Conservation (phyloP, 2,888 invertebrate species). For the Ormyrus labotus region DNA sequence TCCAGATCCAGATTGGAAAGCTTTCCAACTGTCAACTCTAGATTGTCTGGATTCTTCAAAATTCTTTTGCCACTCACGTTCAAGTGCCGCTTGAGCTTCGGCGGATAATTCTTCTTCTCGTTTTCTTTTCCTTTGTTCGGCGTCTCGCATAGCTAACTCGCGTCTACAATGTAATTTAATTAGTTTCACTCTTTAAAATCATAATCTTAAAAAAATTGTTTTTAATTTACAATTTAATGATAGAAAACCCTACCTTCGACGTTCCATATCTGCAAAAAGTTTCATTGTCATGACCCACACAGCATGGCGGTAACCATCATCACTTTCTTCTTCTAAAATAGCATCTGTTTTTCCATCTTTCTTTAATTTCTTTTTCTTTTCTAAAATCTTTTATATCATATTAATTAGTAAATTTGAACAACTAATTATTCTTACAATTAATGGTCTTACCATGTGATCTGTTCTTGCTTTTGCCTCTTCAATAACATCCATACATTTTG, state of each 20-base stretch:
- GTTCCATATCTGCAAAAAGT: slow-evolving; percentile 96
- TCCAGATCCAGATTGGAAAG: slow-evolving; percentile 83
- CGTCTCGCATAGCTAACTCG: slow-evolving; percentile 91
- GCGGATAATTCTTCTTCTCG: slow-evolving; percentile 95
- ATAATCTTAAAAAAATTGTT: background rate
- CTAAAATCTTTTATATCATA: slow-evolving; percentile 83
- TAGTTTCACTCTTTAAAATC: background rate
- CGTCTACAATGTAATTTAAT: slow-evolving; percentile 75
- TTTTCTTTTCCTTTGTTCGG: slow-evolving; percentile 95
- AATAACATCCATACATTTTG: slow-evolving; percentile 96
- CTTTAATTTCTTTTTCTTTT: slow-evolving; percentile 94
- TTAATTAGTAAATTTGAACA: background rate
- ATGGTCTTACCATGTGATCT: slow-evolving; percentile 87
- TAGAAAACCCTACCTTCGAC: slow-evolving; percentile 80
- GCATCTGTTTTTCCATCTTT: slow-evolving; percentile 87
- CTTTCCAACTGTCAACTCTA: slow-evolving; percentile 94
- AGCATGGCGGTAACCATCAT: slow-evolving; percentile 91
- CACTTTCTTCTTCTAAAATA: slow-evolving; percentile 92
- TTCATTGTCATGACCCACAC: slow-evolving; percentile 99
- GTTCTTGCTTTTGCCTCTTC: slow-evolving; percentile 97
- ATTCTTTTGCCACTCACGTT: slow-evolving; percentile 98
- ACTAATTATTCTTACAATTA: background rate
- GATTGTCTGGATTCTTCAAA: slow-evolving; percentile 97
- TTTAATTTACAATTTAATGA: background rate
- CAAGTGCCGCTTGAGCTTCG: slow-evolving; percentile 91